phyloP scores from a whole-genome alignment of 2,888 invertebrate species.

The Epsilonema sp. region DNA sequence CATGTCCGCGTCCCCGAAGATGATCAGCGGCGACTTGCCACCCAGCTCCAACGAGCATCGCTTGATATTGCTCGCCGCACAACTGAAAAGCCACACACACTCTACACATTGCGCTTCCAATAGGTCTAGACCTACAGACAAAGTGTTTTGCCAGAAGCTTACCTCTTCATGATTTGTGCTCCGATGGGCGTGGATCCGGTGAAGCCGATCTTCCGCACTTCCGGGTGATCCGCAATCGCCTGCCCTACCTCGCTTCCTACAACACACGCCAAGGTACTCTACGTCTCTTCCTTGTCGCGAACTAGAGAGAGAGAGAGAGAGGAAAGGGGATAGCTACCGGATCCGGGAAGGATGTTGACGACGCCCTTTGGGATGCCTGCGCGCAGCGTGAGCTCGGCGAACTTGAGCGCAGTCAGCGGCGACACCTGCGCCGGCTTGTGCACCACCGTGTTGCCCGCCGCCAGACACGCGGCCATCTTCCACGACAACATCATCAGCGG shows the following conservation, averaged over 20 bases:
- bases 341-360: constrained; percentile 72
- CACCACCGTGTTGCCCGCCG: constrained; percentile 85
- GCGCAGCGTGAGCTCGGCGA: constrained; percentile 63
- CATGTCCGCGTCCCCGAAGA: constrained; percentile 78
- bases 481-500: constrained; percentile 95
- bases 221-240: constrained; percentile 62
- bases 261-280: neutral
- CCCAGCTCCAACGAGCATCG: constrained; percentile 83
- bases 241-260: constrained; percentile 43
- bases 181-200: constrained; percentile 87
- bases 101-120: neutral
- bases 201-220: constrained; percentile 75
- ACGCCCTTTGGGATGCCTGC: constrained; percentile 92
- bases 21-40: constrained; percentile 80
- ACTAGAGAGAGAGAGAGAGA: too few species aligned
- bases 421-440: constrained; percentile 73
- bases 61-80: constrained; percentile 72
- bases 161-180: constrained; percentile 64
- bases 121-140: too few species aligned
- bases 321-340: too few species aligned
- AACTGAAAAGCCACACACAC: constrained; percentile 34
- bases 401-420: constrained; percentile 78
- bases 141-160: neutral
- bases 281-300: too few species aligned
- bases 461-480: constrained; percentile 94